phyloP scores from a whole-genome alignment of 2,888 invertebrate species.

The Dinocampus coccinellae region DNA sequence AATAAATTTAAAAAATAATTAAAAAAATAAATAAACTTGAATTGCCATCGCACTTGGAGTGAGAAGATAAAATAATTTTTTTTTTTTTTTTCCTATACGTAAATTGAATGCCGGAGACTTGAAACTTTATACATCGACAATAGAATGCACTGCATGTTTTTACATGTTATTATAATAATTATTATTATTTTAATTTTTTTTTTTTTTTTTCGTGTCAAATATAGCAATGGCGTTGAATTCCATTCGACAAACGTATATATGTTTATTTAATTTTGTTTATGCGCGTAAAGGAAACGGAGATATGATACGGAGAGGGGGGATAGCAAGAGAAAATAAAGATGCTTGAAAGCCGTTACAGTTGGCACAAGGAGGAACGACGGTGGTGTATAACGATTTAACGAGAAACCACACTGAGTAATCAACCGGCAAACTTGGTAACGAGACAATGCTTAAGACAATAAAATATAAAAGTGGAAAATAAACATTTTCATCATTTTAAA shows the following conservation, averaged over 20 bases:
- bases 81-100: background rate
- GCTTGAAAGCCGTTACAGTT: slow-evolving; percentile 4
- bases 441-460: slow-evolving; percentile 4
- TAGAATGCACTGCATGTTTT: background rate
- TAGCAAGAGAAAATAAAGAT: background rate
- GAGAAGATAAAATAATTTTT: too few relatives aligned
- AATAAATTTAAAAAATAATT: too few relatives aligned
- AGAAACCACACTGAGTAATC: slow-evolving; percentile 21
- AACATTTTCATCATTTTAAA: too few relatives aligned
- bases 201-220: background rate
- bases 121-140: background rate
- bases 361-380: background rate
- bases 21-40: too few relatives aligned
- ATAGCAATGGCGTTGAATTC: background rate
- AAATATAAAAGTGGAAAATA: slow-evolving; percentile 4
- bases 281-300: background rate
- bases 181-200: too few relatives aligned
- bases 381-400: slow-evolving; percentile 9
- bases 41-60: too few relatives aligned
- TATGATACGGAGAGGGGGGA: too few relatives aligned
- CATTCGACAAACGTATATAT: background rate
- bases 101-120: background rate
- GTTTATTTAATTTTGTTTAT: background rate
- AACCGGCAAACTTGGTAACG: slow-evolving; percentile 10
- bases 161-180: too few relatives aligned